Percentiles rank a stretch among this genome's conserved stretches.
Conservation (phyloP, 53 echinoderm and acorn worm genomes). For the Holothuria leucospilota region DNA sequence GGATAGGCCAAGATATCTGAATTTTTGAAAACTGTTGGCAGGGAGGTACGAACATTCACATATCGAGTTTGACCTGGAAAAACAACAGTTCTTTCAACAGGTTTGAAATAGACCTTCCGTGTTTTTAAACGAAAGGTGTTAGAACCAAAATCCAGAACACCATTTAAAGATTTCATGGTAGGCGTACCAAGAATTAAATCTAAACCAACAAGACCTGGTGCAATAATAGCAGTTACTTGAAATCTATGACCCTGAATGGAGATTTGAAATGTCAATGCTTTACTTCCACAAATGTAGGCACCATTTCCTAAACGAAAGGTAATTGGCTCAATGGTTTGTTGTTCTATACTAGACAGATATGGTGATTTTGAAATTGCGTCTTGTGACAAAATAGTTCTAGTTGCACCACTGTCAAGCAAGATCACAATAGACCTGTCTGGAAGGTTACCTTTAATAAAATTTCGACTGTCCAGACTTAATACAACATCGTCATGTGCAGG, state of each 20-base stretch:
- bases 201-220: neutral
- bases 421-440: neutral
- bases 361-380: neutral
- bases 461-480: neutral
- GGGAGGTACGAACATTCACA: neutral
- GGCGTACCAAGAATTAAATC: constrained; percentile 7
- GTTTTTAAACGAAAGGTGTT: neutral
- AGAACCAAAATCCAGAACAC: constrained; percentile 12
- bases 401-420: constrained; percentile 18
- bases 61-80: constrained; percentile 7
- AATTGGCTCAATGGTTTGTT: neutral
- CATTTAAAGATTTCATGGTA: neutral
- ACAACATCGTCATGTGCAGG: too few relatives aligned
- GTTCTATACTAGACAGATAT: constrained; percentile 3
- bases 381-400: constrained; percentile 1
- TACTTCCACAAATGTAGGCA: neutral
- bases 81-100: neutral
- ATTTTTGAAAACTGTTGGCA: neutral
- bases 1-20: neutral
- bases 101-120: neutral
- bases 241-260: constrained; percentile 5
- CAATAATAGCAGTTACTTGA: neutral
- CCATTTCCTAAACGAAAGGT: constrained; percentile 32
- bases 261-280: neutral
- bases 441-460: constrained; percentile 8